Evolutionary conservation across 1,140 invertebrate species (phyloP), one percentile per base, ranked within the genome.

Genomic region (Chlorops oryzae): DNA sequence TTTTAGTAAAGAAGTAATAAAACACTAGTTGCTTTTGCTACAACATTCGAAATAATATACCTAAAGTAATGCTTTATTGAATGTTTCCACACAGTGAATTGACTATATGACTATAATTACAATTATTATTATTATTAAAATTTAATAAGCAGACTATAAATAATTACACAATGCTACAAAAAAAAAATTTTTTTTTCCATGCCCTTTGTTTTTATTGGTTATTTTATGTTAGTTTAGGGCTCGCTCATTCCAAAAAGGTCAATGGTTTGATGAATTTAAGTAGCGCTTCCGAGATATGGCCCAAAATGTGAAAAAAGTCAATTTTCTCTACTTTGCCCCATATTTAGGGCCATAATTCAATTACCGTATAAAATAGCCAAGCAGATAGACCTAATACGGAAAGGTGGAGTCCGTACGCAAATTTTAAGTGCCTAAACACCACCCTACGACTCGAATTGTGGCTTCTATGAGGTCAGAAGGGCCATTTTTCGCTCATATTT

Each of bases 201-300:
- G 15, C 17, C 15, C 15, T 43, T 43, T 42, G 15, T 42, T 24
- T 42, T 42, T 17, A 5, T 44, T 44, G 27, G 24, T 44, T 28
- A 18, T 32, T 44, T 28, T 44, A 15, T 32, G 15, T 32, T 2
- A 44, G 27, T 44, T n/a, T n/a, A n/a, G n/a, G n/a, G n/a, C 34
- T 44, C 42, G 28, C 34, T 44, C 42, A 44, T 44, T 44, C 25
- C 34, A 28, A 32, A 44, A 44, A 32, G 28, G 3, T 22, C 27
- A 13, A 12, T 42, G 3, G 4, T 15, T 10, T 15, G 34, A 35
- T 15, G 34, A 35, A 17, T 35, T 35, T 15, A 35, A 35, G 3
- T 35, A 15, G 34, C n/a, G 18, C n/a, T 35, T 35, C 3, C 34
- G n/a, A 15, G n/a, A 4, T 17, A 35, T 15, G 18, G 18, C 34